Conservation (phyloP, 2,113 vertebrate genomes). For the Halichoeres trimaculatus region DNA sequence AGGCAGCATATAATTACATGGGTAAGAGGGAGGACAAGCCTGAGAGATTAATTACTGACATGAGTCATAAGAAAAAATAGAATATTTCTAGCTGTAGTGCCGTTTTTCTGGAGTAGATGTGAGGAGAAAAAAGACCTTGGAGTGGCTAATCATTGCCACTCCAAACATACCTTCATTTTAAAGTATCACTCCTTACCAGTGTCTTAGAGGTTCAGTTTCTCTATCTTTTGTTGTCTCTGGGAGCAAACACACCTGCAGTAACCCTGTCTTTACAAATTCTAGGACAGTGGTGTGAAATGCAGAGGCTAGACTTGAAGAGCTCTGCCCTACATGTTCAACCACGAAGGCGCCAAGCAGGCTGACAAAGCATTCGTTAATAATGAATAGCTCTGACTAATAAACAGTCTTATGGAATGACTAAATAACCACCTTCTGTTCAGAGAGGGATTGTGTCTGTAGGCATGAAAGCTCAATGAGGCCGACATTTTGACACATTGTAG, state of each 20-base stretch:
- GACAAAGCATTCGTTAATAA: conserved; percentile 21
- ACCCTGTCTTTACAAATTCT: conserved; percentile 16
- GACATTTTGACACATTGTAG: neutral
- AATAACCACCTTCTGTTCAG: conserved; percentile 22
- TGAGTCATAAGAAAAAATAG: conserved; percentile 23
- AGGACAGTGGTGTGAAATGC: conserved; percentile 33
- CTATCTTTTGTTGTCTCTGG: neutral
- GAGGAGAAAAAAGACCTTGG: neutral
- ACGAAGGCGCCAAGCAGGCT: neutral
- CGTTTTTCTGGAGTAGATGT: conserved; percentile 8
- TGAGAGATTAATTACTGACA: conserved; percentile 33
- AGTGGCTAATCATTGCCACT: conserved; percentile 1
- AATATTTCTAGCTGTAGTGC: neutral
- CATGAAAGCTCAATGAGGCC: conserved; percentile 17
- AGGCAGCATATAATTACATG: conserved; percentile 53
- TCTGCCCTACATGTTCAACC: conserved; percentile 12
- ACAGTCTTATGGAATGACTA: neutral
- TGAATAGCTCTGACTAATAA: conserved; percentile 30
- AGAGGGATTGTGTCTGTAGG: conserved; percentile 11
- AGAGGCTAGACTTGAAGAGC: conserved; percentile 1
- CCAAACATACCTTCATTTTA: neutral
- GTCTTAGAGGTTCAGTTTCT: neutral
- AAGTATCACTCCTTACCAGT: neutral
- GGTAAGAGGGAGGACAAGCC: neutral
- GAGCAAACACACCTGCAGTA: conserved; percentile 4